Conservation (phyloP, 1,140 invertebrate genomes). For the Geopemphigus sp. region DNA sequence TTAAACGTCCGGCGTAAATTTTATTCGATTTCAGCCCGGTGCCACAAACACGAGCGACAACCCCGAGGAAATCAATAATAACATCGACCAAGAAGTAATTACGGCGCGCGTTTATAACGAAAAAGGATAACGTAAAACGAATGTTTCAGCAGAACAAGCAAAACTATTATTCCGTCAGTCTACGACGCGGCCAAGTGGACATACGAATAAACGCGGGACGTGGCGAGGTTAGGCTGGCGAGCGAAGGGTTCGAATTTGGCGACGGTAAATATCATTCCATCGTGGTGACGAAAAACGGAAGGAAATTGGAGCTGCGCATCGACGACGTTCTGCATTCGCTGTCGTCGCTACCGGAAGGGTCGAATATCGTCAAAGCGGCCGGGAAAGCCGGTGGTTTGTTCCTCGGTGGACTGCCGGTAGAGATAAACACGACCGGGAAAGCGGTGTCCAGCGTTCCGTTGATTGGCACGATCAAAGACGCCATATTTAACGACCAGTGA, state of each 20-base stretch:
- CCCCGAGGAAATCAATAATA: slow-evolving; percentile 53
- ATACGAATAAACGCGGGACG: slow-evolving; percentile 69
- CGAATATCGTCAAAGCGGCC: slow-evolving; percentile 59
- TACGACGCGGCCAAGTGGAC: slow-evolving; percentile 66
- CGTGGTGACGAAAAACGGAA: slow-evolving; percentile 58
- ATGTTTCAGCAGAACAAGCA: slow-evolving; percentile 54
- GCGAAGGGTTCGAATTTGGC: slow-evolving; percentile 54
- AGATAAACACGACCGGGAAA: slow-evolving; percentile 60
- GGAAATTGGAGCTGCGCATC: slow-evolving; percentile 65
- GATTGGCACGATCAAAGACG: slow-evolving; percentile 75
- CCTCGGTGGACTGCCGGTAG: slow-evolving; percentile 59
- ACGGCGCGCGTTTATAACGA: too few species aligned
- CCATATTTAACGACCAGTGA: slow-evolving; percentile 76
- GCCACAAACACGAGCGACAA: slow-evolving; percentile 51
- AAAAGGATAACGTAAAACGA: too few species aligned
- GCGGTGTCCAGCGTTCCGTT: slow-evolving; percentile 60
- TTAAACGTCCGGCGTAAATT: not conserved
- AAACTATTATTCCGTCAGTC: slow-evolving; percentile 68
- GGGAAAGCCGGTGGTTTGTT: slow-evolving; percentile 57
- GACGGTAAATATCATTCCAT: slow-evolving; percentile 59
- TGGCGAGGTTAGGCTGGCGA: slow-evolving; percentile 59
- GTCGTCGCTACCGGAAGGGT: slow-evolving; percentile 59
- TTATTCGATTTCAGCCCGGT: slow-evolving; percentile 42
- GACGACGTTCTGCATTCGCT: slow-evolving; percentile 64
- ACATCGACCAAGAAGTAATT: slow-evolving; percentile 54